Evolutionary conservation across 2,888 invertebrate species (phyloP).

Genomic region (Nemotelus pantherinus): DNA sequence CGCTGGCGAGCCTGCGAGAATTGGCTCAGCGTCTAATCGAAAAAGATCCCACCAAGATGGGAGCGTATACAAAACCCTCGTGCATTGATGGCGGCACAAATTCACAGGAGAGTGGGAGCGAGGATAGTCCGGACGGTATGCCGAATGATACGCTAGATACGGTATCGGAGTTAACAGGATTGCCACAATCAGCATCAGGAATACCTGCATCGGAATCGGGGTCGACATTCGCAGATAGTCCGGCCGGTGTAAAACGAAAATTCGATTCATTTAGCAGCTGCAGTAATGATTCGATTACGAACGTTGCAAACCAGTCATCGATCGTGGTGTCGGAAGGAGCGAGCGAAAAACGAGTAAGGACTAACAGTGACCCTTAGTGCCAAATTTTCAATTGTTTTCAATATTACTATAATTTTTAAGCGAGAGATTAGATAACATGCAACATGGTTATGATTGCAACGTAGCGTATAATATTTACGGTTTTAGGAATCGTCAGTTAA

Average conservation of each 20-base stretch:
- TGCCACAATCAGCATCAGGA: not conserved
- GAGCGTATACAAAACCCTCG: slow-evolving; percentile 63
- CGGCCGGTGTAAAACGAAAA: slow-evolving; percentile 49
- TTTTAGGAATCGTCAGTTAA: slow-evolving; percentile 3
- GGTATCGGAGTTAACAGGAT: not conserved
- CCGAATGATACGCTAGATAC: slow-evolving; percentile 8
- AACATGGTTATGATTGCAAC: not conserved
- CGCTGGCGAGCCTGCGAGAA: slow-evolving; percentile 85
- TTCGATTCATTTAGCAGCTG: slow-evolving; percentile 48
- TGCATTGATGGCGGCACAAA: slow-evolving; percentile 55
- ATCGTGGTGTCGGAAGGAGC: not conserved
- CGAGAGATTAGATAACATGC: slow-evolving; percentile 24
- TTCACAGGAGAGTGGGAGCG: slow-evolving; percentile 49
- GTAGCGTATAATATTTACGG: slow-evolving; percentile 1
- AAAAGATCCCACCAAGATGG: slow-evolving; percentile 82
- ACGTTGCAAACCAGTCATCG: slow-evolving; percentile 5
- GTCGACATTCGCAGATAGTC: slow-evolving; percentile 24
- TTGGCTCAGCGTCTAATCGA: slow-evolving; percentile 83
- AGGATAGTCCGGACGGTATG: slow-evolving; percentile 45
- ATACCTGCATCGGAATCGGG: not conserved
- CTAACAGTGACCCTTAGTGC: slow-evolving; percentile 51
- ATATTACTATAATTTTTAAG: slow-evolving; percentile 30
- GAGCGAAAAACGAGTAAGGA: slow-evolving; percentile 48
- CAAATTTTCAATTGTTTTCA: slow-evolving; percentile 46
- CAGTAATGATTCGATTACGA: slow-evolving; percentile 47